Conservation (phyloP, 2,113 vertebrate genomes). For the Panthera uncia region DNA sequence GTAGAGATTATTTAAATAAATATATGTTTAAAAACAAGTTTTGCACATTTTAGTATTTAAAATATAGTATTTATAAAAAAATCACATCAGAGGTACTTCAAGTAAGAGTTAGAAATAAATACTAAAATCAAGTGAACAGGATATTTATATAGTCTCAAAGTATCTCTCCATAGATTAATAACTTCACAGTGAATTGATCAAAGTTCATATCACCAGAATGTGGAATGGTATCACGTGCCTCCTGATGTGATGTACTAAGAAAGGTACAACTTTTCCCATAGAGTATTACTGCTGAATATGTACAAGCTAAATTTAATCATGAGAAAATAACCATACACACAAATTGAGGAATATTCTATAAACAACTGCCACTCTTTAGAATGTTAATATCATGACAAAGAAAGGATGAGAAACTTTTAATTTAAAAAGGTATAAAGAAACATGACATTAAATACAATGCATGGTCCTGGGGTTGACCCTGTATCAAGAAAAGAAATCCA, state of each 20-base stretch:
- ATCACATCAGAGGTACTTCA: not conserved
- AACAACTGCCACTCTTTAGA: not conserved
- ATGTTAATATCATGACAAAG: not conserved
- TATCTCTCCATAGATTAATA: not conserved
- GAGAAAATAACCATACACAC: not conserved
- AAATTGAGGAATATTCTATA: not conserved
- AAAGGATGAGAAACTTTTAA: conserved; percentile 13
- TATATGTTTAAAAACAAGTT: not conserved
- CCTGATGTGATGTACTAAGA: not conserved
- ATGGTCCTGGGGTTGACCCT: not conserved
- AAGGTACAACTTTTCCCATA: not conserved
- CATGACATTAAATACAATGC: not conserved
- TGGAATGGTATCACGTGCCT: not conserved
- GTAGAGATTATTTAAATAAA: not conserved
- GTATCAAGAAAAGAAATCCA: not conserved
- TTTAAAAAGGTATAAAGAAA: not conserved
- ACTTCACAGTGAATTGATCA: not conserved
- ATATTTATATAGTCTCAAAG: not conserved
- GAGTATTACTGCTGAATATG: not conserved
- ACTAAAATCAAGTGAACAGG: not conserved
- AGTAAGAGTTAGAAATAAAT: not conserved
- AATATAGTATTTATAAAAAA: not conserved
- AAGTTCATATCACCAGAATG: not conserved
- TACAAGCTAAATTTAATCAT: conserved; percentile 21
- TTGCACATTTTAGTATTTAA: not conserved